A percentile compares a stretch with the other conserved stretches of the same genome.
Evolutionary conservation across 2,888 invertebrate species (phyloP).

Genomic region (Tipula lateralis): DNA sequence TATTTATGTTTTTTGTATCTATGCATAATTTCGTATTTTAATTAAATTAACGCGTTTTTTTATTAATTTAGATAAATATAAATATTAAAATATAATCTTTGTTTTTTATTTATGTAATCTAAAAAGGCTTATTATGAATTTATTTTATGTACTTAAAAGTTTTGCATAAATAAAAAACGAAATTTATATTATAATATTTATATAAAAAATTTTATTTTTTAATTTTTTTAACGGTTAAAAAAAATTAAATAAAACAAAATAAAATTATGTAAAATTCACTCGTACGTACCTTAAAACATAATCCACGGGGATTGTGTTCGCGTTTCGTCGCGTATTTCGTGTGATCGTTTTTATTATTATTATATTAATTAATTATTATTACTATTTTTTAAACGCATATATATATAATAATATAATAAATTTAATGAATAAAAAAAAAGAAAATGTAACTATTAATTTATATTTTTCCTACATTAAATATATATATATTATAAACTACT

Average conservation of each 20-base stretch:
- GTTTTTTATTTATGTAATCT: background rate
- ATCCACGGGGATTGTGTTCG: conserved; percentile 51
- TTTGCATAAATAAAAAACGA: background rate
- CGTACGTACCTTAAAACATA: conserved; percentile 51
- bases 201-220: background rate
- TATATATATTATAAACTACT: background rate
- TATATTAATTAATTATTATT: conserved; percentile 26
- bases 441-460: background rate
- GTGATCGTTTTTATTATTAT: conserved; percentile 43
- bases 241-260: conserved; percentile 37
- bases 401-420: background rate
- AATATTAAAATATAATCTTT: background rate
- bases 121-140: background rate
- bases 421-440: background rate
- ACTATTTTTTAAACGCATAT: background rate
- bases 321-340: conserved; percentile 47
- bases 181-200: background rate
- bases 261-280: conserved; percentile 46
- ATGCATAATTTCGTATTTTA: background rate
- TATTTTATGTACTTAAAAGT: background rate
- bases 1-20: background rate
- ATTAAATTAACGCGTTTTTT: background rate
- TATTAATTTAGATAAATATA: background rate
- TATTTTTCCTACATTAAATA: background rate
- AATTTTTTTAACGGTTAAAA: conserved; percentile 28